A percentile compares a stretch with the other conserved stretches of the same genome.
These are phyloP conservation scores for Tiliqua scincoides DNA, from an alignment of 2,113 vertebrate genomes.

Conservation along the genomic window DNA sequence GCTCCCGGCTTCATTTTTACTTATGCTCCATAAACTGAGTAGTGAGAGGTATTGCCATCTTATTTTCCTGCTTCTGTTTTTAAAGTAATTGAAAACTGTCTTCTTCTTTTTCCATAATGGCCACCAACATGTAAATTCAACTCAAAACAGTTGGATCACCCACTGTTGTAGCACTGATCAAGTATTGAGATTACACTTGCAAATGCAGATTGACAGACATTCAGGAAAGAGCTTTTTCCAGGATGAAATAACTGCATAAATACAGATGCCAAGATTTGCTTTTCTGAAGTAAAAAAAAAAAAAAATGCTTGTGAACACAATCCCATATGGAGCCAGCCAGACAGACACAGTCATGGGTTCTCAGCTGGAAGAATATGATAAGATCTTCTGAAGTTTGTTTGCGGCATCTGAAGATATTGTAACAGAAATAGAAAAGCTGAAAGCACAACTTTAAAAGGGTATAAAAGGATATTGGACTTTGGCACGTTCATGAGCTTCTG, in stretches of 20 bases:
- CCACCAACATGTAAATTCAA: background rate
- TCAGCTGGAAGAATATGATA: background rate
- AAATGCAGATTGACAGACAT: slow-evolving; percentile 8
- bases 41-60: slow-evolving; percentile 2
- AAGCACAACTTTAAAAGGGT: too few species aligned
- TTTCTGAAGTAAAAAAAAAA: slow-evolving; percentile 17
- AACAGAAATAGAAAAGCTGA: background rate
- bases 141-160: background rate
- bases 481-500: background rate
- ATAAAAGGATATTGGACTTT: background rate
- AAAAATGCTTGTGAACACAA: slow-evolving; percentile 5
- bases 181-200: background rate
- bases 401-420: background rate
- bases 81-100: background rate
- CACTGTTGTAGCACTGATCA: background rate
- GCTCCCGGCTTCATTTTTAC: slow-evolving; percentile 29
- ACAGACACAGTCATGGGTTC: background rate
- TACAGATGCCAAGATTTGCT: slow-evolving; percentile 11
- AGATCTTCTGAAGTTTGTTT: background rate
- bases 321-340: background rate
- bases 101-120: background rate
- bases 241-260: background rate
- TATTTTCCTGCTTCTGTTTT: slow-evolving; percentile 13
- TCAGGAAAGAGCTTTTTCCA: background rate
- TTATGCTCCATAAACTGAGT: background rate